Evolutionary conservation across 1,140 invertebrate genomes (phyloP), one percentile per base, ranked within the genome.

Genomic region (Venturia canescens): DNA sequence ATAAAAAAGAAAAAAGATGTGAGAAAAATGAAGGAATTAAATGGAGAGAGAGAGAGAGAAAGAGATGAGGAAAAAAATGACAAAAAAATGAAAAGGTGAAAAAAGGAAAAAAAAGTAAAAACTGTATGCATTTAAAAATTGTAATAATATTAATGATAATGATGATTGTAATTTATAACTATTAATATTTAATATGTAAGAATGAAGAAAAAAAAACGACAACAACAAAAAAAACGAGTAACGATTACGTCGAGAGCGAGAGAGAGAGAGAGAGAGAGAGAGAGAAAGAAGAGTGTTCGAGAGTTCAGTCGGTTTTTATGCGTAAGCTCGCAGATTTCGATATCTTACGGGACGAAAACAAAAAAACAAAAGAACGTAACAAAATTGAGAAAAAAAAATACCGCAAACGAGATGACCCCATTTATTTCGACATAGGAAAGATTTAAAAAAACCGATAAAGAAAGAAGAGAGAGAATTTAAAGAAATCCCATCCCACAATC

Each of bases 131-230:
- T 90, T 90, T 90, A 89, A 85, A 83, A 83, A 88, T 86, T 80
- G 88, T 88, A 89, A 88, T 86, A 87, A 86, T 89, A 86, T 88
- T 87, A 88, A 87, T 87, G 86, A 85, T 88, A 88, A 88, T 83
- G 82, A 89, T 87, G 84, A 89, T 90, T 89, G 87, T 90, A 90
- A 89, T 89, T 89, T 90, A 89, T 90, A 89, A 90, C 89, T 88
- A 90, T 89, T 88, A 88, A 89, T 89, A 88, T 88, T 89, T 89
- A 89, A 88, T 87, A 89, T 87, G 87, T 89, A 90, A 89, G 88
- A 89, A 89, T 82, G 26, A n/a, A 83, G 85, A 87, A 85, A 80
- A 72, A 85, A 66, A n/a, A 82, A 82, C 53, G 44, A 50, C 44
- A 34, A 9, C 71, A 23, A 74, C 29, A 48, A 48, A 76, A 76